These are phyloP conservation scores for Acyrthosiphon pisum DNA, from an alignment of 1,140 invertebrate species.

Conservation along the genomic window DNA sequence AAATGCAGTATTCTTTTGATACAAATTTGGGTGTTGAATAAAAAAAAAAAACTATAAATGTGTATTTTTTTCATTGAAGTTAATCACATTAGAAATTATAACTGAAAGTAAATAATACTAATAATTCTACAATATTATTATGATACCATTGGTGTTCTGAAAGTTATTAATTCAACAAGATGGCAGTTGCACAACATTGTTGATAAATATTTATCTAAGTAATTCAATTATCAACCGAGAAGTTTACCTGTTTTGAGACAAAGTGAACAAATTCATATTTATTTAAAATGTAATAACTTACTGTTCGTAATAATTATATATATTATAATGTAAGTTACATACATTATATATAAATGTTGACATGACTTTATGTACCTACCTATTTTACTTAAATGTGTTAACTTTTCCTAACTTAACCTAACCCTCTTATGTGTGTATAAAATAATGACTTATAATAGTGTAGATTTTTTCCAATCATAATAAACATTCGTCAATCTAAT, in stretches of 20 bases:
- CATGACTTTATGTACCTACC: neutral
- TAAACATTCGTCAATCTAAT: too few relatives aligned
- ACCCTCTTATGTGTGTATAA: too few relatives aligned
- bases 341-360: neutral
- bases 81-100: neutral
- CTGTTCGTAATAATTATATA: neutral
- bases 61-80: neutral
- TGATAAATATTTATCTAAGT: neutral
- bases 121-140: neutral
- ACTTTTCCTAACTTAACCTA: too few relatives aligned
- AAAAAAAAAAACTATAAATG: neutral
- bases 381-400: neutral
- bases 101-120: neutral
- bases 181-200: neutral
- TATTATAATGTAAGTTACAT: neutral
- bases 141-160: neutral
- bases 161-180: neutral
- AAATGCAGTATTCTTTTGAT: neutral
- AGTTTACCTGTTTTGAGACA: neutral
- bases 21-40: neutral
- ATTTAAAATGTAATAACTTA: neutral
- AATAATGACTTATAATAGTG: too few relatives aligned
- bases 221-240: neutral
- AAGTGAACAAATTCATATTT: neutral
- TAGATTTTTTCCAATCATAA: too few relatives aligned